Evolutionary conservation across 1,140 invertebrate genomes (phyloP), one percentile per base, ranked within the genome.

Genomic region (Formica selysi): DNA sequence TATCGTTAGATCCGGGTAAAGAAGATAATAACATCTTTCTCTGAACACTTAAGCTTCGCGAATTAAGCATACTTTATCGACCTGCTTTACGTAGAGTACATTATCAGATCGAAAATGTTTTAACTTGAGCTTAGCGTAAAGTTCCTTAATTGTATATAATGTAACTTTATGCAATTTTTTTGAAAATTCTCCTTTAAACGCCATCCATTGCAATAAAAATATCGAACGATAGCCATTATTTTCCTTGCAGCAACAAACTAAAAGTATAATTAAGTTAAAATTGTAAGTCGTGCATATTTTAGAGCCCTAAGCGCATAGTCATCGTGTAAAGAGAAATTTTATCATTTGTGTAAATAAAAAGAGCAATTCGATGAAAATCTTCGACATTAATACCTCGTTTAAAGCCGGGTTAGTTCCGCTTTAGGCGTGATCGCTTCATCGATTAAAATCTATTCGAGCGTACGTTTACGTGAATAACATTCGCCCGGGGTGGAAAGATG

Each of bases 381-480:
- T 73, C 19, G 67, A 73, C 70, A 32, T 81, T 81, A 73, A 44
- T 73, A 81, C 51, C 51, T 81, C 54, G 79, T 73, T 81, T 81
- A 73, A 61, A 81, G 79, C 51, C 22, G 36, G 51, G 22, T 44
- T 26, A 81, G 67, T 44, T 81, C 44, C 26, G 38, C 54, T 73
- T 44, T 61, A 22, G 68, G 67, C 79, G 13, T 73, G 65, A 73
- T 73, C 67, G 79, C 51, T 73, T 59, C 79, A 73, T 81, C 79
- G 79, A 81, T 81, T 81, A 81, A 81, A 81, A 81, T 81, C 79
- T 61, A 73, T 61, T 81, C 59, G 59, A 81, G 79, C 67, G 26
- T 68, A 57, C 36, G 62, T 26, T 44, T 59, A 73, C 67, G 79
- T 19, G 54, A 81, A 22, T 81, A 81, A 73, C 79, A 54, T 48